Evolutionary conservation across 35 echinoderm and acorn worm species (phyloP), one percentile per base, ranked within the genome.

Genomic region (Chiridota heheva): DNA sequence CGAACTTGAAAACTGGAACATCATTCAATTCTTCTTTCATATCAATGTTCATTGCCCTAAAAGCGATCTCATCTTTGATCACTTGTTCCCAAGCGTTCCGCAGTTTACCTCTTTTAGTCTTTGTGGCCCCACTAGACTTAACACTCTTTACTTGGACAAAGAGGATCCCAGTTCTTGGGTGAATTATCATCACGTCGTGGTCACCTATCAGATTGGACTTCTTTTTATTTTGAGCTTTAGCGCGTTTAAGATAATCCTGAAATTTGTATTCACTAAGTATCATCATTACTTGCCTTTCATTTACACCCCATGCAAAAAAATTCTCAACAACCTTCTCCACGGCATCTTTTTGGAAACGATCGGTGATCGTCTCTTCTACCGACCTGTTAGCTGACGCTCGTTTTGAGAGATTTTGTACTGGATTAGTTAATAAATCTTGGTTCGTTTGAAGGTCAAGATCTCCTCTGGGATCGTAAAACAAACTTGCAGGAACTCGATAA

Each of bases 211-310:
- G 12, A n/a, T n/a, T n/a, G n/a, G n/a, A n/a, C 36, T 83, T 71
- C 44, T n/a, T 53, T 24, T 42, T 33, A 18, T 83, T 81, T 40
- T 39, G 17, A 60, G 36, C 25, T 32, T 83, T 57, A 1, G 39
- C 29, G 7, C 68, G 42, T 31, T 83, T 83, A 38, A 62, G 70
- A 36, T 83, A 83, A 71, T 58, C 40, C 31, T 42, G n/a, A 53
- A 83, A 83, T 44, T 83, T 83, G 36, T 83, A 83, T 49, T 83
- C 80, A 47, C 80, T 83, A 58, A 83, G 59, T 15, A 83, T 83
- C 39, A 83, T 70, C 80, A 83, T 83, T 12, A 70, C 63, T 71
- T 83, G 35, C 37, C 18, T 39, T 35, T 27, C 56, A 1, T 0
- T 30, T 40, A 48, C 58, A 36, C 80, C 80, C 80, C 80, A 83